Base-by-base conservation (phyloP, 2,113 vertebrate genomes). In the Aphyosemion australe region DNA sequence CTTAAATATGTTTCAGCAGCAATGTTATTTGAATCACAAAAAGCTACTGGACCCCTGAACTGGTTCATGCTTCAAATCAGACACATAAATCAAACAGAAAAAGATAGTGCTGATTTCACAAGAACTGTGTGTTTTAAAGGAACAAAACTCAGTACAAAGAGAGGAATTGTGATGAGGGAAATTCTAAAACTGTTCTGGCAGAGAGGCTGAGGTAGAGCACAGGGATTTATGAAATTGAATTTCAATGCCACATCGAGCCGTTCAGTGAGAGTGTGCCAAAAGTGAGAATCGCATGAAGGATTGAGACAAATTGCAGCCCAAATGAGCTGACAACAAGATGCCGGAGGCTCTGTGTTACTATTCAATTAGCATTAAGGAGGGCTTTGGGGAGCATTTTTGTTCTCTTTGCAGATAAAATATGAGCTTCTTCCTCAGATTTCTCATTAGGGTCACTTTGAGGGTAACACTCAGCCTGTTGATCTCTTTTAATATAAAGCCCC, bases 281-380 rank as follows among this genome's bases (percentile, higher is more conserved):
- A 87, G 78, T 85, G 79, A 74, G 76, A 81, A 86, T 85, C 69
- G 76, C 84, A 80, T 92, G 90, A 93, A 84, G 79, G 88, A 93
- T 91, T 91, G 90, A 93, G 91, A 93, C 88, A 86, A 91, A 93
- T 92, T 85, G 83, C 71, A 63, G 88, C 76, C 87, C 89, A 87
- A 92, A 93, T 84, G 78, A 91, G 91, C 85, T 88, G 91, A 92
- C 92, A 92, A 91, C 89, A 90, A 88, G 83, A 83, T 77, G 84
- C 91, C 86, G 72, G 69, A 78, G 86, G 90, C 90, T 72, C 84
- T 79, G 85, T 86, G 89, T 91, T 90, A 89, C 89, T 89, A 88
- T 93, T 93, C 91, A 93, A 93, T 93, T 94, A 93, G 89, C 84
- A 86, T 92, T 87, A 90, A 92, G 92, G 85, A 90, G 69, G 83